Evolutionary conservation across 2,113 vertebrate genomes (phyloP), one percentile per base, ranked within the genome.

Genomic region (Platysteira castanea): DNA sequence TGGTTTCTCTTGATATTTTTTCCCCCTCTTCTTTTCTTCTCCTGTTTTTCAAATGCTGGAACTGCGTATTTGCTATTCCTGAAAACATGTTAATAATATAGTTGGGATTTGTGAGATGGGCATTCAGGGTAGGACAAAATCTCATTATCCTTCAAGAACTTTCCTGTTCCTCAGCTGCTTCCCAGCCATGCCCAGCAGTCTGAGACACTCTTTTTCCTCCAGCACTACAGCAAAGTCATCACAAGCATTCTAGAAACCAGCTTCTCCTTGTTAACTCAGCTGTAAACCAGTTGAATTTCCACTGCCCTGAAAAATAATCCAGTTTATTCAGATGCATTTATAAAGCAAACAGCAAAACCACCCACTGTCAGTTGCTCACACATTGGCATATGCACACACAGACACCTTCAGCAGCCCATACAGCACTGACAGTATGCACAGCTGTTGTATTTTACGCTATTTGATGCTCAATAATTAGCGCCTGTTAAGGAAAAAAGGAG

Each of bases 391-490:
- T 96, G 97, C 87, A 96, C 11, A 8, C 95, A 60, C 85, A 96
- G 96, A 98, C 95, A 97, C 98, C 93, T 95, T 98, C 98, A 98
- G 97, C 98, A 98, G 97, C 98, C 98, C 96, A 94, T 89, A 94
- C 93, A 97, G 98, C 97, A 97, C 98, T 98, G 98, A 98, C 98
- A 98, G 98, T 98, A 96, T 87, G 96, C 98, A 98, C 97, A 98
- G 98, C 97, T 98, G 98, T 97, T 96, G 92, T 95, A 98, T 98
- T 99, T 98, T 98, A 98, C 87, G 93, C 98, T 98, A 98, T 97
- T 98, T 98, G 98, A 99, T 98, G 98, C 98, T 98, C 98, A 98
- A 98, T 98, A 98, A 99, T 99, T 98, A 99, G 97, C 89, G 92
- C 97, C 98, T 97, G 93, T 97, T 98, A 98, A 97, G 96, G 89